Conservation (phyloP, 2,888 invertebrate species). For the Mimachlamys varia region DNA sequence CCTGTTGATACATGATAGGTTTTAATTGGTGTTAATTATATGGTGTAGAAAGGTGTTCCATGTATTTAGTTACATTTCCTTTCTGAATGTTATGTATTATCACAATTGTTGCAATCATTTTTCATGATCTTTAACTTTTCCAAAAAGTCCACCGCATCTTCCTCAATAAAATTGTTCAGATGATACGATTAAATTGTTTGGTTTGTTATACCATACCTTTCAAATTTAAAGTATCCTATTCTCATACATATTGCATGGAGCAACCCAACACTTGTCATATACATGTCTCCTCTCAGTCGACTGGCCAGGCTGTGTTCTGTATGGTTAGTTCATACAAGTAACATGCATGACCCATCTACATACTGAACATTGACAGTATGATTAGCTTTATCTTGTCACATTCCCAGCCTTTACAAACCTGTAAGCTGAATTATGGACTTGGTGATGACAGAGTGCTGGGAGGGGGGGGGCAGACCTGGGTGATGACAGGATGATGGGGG, state of each 20-base stretch:
- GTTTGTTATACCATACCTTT: not conserved
- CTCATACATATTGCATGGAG: not conserved
- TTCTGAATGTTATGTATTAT: not conserved
- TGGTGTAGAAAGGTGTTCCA: slow-evolving; percentile 12
- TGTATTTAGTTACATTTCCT: not conserved
- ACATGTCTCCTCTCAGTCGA: not conserved
- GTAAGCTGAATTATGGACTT: too few species aligned
- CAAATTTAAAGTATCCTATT: not conserved
- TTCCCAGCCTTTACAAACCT: too few species aligned
- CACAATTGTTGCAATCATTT: not conserved
- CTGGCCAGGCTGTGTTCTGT: too few species aligned
- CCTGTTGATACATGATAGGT: not conserved
- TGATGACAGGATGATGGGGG: not conserved
- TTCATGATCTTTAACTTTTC: not conserved
- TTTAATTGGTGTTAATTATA: too few species aligned
- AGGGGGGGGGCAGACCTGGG: not conserved
- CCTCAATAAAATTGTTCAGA: not conserved
- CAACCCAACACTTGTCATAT: not conserved
- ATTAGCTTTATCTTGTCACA: too few species aligned
- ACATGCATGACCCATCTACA: too few species aligned
- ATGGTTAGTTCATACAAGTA: too few species aligned
- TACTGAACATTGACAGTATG: too few species aligned
- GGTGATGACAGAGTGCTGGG: too few species aligned
- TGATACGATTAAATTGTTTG: slow-evolving; percentile 16
- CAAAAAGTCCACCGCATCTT: not conserved